A percentile compares a stretch with the other conserved stretches of the same genome.
Evolutionary conservation across 1,140 invertebrate species (phyloP).

Genomic region (Vollenhovia emeryi): DNA sequence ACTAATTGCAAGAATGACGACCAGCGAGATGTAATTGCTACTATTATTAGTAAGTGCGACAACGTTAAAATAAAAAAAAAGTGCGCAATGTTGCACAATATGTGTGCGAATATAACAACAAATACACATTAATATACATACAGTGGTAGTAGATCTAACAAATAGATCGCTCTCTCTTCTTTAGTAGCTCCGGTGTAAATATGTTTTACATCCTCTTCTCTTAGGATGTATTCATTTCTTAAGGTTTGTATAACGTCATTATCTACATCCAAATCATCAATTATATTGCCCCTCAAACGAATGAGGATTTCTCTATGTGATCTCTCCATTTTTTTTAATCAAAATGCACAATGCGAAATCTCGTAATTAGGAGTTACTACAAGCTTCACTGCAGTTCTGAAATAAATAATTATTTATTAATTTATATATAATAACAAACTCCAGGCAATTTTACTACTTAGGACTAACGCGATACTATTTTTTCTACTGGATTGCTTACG

Average conservation of each 20-base stretch:
- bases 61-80: conserved; percentile 11
- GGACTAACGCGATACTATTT: not conserved
- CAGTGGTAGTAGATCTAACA: conserved; percentile 79
- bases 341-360: not conserved
- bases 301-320: conserved; percentile 76
- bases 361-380: not conserved
- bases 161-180: conserved; percentile 70
- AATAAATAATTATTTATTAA: not conserved
- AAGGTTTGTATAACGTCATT: conserved; percentile 79
- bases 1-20: not conserved
- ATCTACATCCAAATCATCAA: conserved; percentile 80
- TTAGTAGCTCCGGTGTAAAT: conserved; percentile 73
- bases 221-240: conserved; percentile 75
- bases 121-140: conserved; percentile 62
- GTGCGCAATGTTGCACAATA: not conserved
- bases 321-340: conserved; percentile 76
- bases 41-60: conserved; percentile 15
- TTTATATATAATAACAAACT: not conserved
- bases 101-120: conserved; percentile 44
- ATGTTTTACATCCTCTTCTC: conserved; percentile 70
- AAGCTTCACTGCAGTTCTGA: not conserved
- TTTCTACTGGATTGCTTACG: too few species aligned
- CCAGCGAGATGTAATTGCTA: not conserved
- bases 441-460: not conserved
- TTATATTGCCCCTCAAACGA: conserved; percentile 73